Evolutionary conservation across 2,113 vertebrate genomes (phyloP), one percentile per base, ranked within the genome.

Genomic region (Dasyurus viverrinus): DNA sequence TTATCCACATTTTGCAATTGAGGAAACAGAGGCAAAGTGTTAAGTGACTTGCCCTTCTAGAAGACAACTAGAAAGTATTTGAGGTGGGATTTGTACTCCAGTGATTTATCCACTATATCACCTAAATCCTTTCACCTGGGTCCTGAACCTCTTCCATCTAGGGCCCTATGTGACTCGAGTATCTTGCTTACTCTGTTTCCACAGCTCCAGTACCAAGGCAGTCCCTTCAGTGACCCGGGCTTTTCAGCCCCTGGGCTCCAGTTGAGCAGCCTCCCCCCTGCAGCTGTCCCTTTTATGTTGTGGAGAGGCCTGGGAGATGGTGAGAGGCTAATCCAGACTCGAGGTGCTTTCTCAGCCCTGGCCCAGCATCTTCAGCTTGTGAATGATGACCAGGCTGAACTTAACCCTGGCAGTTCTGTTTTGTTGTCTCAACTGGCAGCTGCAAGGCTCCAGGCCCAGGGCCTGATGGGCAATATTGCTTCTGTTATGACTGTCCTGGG

Each of bases 351-450:
- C 91, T 46, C 57, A 25, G 95, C 96, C 91, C 96, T 98, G 90
- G 96, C 93, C 3, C 97, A 98, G 94, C 98, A 98, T 60, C 96
- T 98, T 30, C 97, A 97, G 91, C 96, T 98, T 3, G 96, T 97
- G 57, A 93, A 91, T 7, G 97, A 98, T 0, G 98, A 98, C 93
- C 98, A 98, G 89, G 57, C 42, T 0, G 93, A 96, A 54, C 54
- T 98, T 42, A 98, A 96, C 93, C 97, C 96, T 3, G 26, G 22
- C 4, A 95, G 96, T n/a, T 89, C 90, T 16, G 89, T 96, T 24
- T 96, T 98, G n/a, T 91, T 96, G 91, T 94, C 95, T 16, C 95
- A 97, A 95, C 96, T 98, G 0, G 52, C 90, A 9, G 91, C 91
- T 14, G 96, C 97, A 1, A 97, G 91, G 92, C 92, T 97, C n/a